A percentile compares a stretch with the other conserved stretches of the same genome.
Evolutionary conservation across 2,797 vertebrate genomes (phyloP).

Genomic region (Melanotaenia pygmaea): DNA sequence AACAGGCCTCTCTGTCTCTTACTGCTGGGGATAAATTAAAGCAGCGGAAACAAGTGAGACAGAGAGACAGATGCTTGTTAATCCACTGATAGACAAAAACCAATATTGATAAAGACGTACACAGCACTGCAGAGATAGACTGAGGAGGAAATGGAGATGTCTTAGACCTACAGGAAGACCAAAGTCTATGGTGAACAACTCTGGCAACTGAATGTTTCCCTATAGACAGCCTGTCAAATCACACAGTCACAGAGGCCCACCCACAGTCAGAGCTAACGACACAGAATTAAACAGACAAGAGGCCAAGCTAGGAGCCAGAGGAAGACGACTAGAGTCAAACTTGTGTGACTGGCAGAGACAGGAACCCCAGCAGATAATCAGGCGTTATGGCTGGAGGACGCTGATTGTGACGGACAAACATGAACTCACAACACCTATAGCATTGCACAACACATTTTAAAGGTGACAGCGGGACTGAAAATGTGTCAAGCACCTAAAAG

Average conservation of each 20-base stretch:
- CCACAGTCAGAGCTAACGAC: slow-evolving; percentile 51
- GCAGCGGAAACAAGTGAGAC: slow-evolving; percentile 33
- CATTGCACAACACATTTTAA: slow-evolving; percentile 17
- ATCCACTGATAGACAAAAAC: slow-evolving; percentile 65
- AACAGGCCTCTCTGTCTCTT: slow-evolving; percentile 69
- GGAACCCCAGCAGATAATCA: slow-evolving; percentile 31
- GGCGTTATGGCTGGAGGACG: slow-evolving; percentile 36
- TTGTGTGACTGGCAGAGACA: slow-evolving; percentile 41
- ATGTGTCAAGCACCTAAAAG: slow-evolving; percentile 22
- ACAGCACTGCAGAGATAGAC: slow-evolving; percentile 53
- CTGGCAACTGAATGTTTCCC: slow-evolving; percentile 65
- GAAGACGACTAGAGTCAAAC: slow-evolving; percentile 37
- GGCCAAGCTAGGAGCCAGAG: slow-evolving; percentile 29
- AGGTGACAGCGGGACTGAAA: slow-evolving; percentile 18
- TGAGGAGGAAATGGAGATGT: slow-evolving; percentile 58
- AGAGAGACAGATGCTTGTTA: slow-evolving; percentile 68
- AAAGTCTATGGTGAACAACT: slow-evolving; percentile 45
- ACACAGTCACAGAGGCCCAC: slow-evolving; percentile 64
- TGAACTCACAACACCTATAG: slow-evolving; percentile 48
- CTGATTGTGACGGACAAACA: slow-evolving; percentile 54
- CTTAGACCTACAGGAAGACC: slow-evolving; percentile 57
- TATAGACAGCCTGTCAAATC: slow-evolving; percentile 69
- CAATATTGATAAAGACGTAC: slow-evolving; percentile 62
- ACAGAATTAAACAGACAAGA: slow-evolving; percentile 61
- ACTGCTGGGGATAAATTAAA: slow-evolving; percentile 38